These are phyloP conservation scores for Megamerina dolium DNA, from an alignment of 2,888 invertebrate species.

Conservation along the genomic window DNA sequence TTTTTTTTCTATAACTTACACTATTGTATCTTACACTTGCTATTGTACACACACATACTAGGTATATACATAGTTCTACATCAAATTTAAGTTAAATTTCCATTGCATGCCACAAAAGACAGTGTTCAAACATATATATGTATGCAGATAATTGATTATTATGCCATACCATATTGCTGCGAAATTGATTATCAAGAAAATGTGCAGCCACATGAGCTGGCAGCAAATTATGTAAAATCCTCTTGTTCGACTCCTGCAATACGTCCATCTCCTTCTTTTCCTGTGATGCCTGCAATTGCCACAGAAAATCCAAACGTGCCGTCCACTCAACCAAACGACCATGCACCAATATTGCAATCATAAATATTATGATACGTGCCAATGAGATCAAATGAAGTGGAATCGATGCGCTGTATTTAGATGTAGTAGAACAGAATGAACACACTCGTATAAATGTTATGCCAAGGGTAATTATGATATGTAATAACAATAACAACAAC, in stretches of 20 bases:
- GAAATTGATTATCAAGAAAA: conserved; percentile 83
- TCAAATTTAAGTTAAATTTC: no score
- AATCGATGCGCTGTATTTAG: conserved; percentile 55
- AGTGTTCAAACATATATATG: no score
- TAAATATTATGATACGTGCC: conserved; percentile 75
- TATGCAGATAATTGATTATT: no score
- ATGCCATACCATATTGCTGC: conserved; percentile 81
- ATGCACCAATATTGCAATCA: conserved; percentile 76
- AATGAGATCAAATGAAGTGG: conserved; percentile 74
- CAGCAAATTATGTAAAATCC: conserved; percentile 82
- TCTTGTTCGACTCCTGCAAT: conserved; percentile 81
- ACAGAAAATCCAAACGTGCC: conserved; percentile 72
- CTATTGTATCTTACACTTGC: no score
- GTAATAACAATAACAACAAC: no score
- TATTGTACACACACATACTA: no score
- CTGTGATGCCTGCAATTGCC: conserved; percentile 81
- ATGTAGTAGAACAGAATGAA: conserved; percentile 30
- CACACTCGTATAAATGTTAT: background rate
- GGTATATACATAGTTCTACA: no score
- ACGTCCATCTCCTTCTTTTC: conserved; percentile 91
- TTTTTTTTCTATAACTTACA: no score
- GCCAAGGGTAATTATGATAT: background rate
- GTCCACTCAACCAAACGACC: conserved; percentile 86
- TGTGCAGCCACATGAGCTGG: conserved; percentile 90
- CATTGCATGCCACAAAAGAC: no score